Base-by-base conservation (phyloP, 2,797 vertebrate genomes). In the Momotus momota region DNA sequence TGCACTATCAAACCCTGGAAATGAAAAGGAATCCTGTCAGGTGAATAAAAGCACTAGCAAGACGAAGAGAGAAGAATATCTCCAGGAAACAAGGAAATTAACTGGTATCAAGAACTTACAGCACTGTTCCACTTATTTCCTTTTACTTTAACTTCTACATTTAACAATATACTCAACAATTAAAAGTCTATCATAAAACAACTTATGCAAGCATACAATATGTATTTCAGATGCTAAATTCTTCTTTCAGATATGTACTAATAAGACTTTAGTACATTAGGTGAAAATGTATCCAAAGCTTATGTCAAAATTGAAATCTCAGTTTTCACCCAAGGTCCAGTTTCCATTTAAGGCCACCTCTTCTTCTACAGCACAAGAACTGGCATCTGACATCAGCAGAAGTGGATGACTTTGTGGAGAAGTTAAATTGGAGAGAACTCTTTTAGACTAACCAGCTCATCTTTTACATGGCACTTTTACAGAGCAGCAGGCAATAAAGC, bases 41-140 rank as follows among this genome's bases (percentile, higher is more conserved):
- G 33, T 38, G 43, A 90, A 16, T 64, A 46, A 74, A 89, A 61
- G n/a, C 35, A 51, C 18, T 35, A 80, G 49, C 22, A 72, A 72
- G 88, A 43, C 45, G 72, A 61, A 55, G 48, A 86, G 35, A 66
- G 52, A 93, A 81, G 78, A 74, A 89, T 4, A 19, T 94, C 71
- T 85, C 48, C 62, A 87, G 86, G 61, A 91, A 83, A 77, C 40
- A 10, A n/a, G 60, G 22, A 70, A 91, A 91, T 90, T 12, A 87
- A 45, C 43, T 54, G 80, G 71, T 48, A 72, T 43, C 3, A 9
- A 64, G 29, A 73, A n/a, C 26, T 49, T 22, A n/a, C n/a, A 81
- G 40, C 62, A 17, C 33, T 3, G 0, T 71, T 79, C 43, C 61
- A 31, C 49, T 81, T n/a, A 27, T 17, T 40, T 81, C 78, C 43